Evolutionary conservation across 2,888 invertebrate species (phyloP).

Genomic region (Bembecia ichneumoniformis): DNA sequence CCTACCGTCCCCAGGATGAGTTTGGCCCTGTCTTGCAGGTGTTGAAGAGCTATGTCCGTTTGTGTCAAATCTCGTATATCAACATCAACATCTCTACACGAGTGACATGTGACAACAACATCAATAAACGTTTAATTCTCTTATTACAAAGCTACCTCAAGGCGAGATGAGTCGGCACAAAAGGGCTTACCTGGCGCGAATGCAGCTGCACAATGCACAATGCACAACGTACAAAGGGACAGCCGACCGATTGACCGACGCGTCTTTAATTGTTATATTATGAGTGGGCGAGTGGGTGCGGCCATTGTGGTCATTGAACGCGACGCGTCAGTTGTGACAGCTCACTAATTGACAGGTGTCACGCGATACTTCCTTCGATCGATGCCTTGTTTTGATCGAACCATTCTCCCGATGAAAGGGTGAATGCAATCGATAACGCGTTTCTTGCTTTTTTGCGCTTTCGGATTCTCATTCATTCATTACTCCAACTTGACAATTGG

Average conservation of each 20-base stretch:
- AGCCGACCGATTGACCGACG: slow-evolving; percentile 17
- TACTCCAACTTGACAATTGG: not conserved
- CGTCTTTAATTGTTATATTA: slow-evolving; percentile 29
- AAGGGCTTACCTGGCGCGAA: slow-evolving; percentile 6
- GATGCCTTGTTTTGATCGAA: slow-evolving; percentile 32
- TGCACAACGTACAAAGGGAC: slow-evolving; percentile 13
- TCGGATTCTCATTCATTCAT: not conserved
- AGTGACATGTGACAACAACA: slow-evolving; percentile 15
- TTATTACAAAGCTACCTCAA: not conserved
- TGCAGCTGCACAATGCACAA: slow-evolving; percentile 21
- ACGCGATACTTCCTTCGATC: slow-evolving; percentile 23
- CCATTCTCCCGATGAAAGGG: slow-evolving; percentile 7
- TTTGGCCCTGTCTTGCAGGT: too few species aligned
- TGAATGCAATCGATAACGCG: not conserved
- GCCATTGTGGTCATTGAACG: slow-evolving; percentile 21
- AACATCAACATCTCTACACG: slow-evolving; percentile 12
- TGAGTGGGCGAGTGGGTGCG: not conserved
- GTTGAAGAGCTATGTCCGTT: too few species aligned
- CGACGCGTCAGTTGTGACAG: slow-evolving; percentile 26
- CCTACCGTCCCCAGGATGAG: too few species aligned
- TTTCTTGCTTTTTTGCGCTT: not conserved
- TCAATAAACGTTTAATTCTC: not conserved
- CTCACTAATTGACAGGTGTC: slow-evolving; percentile 43
- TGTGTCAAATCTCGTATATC: not conserved
- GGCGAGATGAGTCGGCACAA: slow-evolving; percentile 5